Evolutionary conservation across 1,140 invertebrate genomes (phyloP).

Genomic region (Goniozus legneri): DNA sequence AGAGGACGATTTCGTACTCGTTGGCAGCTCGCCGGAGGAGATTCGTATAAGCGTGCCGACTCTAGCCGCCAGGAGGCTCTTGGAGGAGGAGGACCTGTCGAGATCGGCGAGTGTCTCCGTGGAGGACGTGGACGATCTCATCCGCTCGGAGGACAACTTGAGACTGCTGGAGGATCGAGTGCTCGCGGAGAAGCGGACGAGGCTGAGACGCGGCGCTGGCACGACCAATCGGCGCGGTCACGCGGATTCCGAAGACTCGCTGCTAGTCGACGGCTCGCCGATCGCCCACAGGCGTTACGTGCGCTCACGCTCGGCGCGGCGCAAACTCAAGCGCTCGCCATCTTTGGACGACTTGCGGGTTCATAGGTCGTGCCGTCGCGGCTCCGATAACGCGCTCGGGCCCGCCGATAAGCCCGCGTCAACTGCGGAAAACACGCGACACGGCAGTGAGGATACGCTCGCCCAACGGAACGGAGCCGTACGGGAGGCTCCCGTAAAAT

Average conservation of each 20-base stretch:
- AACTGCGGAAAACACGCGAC: too few relatives aligned
- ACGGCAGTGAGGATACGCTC: slow-evolving; percentile 1
- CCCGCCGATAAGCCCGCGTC: slow-evolving; percentile 30
- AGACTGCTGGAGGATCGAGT: slow-evolving; percentile 20
- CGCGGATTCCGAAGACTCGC: background rate
- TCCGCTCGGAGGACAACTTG: slow-evolving; percentile 29
- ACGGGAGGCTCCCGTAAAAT: slow-evolving; percentile 18
- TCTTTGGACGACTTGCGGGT: slow-evolving; percentile 24
- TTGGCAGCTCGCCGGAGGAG: background rate
- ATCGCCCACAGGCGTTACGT: background rate
- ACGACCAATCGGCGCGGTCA: too few relatives aligned
- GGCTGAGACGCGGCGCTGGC: background rate
- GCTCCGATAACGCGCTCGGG: slow-evolving; percentile 26
- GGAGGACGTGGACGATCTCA: slow-evolving; percentile 36
- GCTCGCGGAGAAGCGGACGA: slow-evolving; percentile 9
- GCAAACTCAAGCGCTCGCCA: slow-evolving; percentile 38
- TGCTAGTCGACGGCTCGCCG: slow-evolving; percentile 2
- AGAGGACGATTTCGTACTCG: background rate
- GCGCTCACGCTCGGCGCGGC: background rate
- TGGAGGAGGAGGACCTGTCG: slow-evolving; percentile 9
- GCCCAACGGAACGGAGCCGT: background rate
- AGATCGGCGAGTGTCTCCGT: slow-evolving; percentile 32
- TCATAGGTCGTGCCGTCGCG: slow-evolving; percentile 17
- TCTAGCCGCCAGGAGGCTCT: background rate
- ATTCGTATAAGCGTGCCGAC: background rate